Evolutionary conservation across 2,888 invertebrate genomes (phyloP).

Genomic region (Tridacna gigas): DNA sequence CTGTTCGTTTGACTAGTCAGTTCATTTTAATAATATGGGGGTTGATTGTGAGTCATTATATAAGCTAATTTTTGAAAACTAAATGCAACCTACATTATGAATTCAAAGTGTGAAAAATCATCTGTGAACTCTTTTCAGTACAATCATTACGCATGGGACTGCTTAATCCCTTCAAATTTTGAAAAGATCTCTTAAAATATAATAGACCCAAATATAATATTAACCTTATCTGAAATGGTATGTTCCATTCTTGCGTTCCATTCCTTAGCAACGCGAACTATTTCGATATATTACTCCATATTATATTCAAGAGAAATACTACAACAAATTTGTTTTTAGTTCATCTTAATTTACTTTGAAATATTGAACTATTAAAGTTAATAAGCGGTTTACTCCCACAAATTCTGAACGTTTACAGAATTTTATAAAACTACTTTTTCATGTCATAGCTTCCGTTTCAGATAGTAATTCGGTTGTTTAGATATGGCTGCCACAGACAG

Average conservation of each 20-base stretch:
- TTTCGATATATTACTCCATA: conserved; percentile 7
- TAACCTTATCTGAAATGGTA: background rate
- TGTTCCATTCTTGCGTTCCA: background rate
- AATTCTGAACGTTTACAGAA: too few relatives aligned
- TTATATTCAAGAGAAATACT: background rate
- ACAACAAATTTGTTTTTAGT: too few relatives aligned
- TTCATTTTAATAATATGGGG: background rate
- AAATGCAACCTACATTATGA: background rate
- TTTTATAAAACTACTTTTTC: background rate
- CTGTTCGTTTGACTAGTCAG: background rate
- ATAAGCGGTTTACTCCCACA: too few relatives aligned
- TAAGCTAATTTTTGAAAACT: background rate
- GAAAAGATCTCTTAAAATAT: background rate
- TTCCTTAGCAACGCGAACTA: conserved; percentile 59
- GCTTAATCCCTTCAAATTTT: background rate
- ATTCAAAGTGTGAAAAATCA: background rate
- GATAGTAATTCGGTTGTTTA: conserved; percentile 68
- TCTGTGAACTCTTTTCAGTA: background rate
- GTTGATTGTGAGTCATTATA: conserved; percentile 1
- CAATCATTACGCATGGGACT: background rate
- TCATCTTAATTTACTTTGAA: too few relatives aligned
- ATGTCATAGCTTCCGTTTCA: conserved; percentile 53
- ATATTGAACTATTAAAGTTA: too few relatives aligned
- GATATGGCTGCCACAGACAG: conserved; percentile 83
- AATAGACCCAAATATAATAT: too few relatives aligned